phyloP scores from a whole-genome alignment of 2,113 vertebrate species.

The Phrynosoma blainvillii region DNA sequence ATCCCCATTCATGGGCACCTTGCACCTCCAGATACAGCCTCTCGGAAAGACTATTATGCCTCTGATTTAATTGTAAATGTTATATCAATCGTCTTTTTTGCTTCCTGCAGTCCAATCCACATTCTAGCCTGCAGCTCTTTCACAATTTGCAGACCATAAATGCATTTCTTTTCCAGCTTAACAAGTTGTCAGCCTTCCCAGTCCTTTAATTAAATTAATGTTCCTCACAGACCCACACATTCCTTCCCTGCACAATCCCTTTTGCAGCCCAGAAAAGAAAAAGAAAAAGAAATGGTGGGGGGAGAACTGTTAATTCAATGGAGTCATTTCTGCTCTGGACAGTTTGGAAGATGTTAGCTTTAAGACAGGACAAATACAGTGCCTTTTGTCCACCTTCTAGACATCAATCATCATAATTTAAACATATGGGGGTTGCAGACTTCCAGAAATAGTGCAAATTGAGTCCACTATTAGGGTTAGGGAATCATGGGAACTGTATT shows the following conservation, averaged over 20 bases:
- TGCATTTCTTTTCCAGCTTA: neutral
- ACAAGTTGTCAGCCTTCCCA: neutral
- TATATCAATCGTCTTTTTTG: neutral
- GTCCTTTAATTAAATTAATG: neutral
- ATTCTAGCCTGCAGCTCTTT: neutral
- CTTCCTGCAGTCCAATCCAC: neutral
- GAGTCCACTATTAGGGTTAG: too few relatives aligned
- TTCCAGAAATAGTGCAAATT: too few relatives aligned
- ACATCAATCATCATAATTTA: too few relatives aligned
- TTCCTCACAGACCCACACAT: too few relatives aligned
- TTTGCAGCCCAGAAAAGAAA: neutral
- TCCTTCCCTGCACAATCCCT: neutral
- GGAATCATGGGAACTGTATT: too few relatives aligned
- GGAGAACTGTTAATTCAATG: too few relatives aligned
- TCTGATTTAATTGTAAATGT: neutral
- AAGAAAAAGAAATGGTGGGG: neutral
- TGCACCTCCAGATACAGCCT: neutral
- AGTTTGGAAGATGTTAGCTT: neutral
- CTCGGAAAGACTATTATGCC: too few relatives aligned
- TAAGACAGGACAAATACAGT: neutral
- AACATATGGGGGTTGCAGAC: too few relatives aligned
- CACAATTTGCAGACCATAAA: neutral
- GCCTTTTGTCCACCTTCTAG: neutral
- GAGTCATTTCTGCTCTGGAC: neutral
- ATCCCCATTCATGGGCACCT: neutral